Conservation (phyloP, 2,113 vertebrate species). For the Podarcis muralis region DNA sequence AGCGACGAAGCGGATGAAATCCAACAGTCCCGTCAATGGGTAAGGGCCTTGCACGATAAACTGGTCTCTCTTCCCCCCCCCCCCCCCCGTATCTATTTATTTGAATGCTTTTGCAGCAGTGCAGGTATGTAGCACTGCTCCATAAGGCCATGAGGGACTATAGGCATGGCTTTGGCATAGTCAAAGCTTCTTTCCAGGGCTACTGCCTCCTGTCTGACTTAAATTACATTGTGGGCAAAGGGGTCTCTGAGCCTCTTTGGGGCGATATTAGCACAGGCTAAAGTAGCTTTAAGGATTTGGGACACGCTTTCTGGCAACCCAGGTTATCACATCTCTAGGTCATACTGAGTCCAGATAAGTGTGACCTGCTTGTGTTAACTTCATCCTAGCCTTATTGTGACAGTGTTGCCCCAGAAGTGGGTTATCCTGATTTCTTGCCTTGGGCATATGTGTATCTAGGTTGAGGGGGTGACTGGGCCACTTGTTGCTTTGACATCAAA, state of each 20-base stretch:
- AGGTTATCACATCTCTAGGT: neutral
- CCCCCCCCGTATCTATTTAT: too few species aligned
- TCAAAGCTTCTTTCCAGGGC: neutral
- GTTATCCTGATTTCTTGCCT: neutral
- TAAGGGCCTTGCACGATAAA: slow-evolving; percentile 30
- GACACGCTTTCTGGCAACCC: neutral
- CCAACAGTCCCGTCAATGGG: slow-evolving; percentile 79
- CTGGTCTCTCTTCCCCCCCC: fast-evolving
- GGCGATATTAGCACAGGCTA: neutral
- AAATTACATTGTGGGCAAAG: neutral
- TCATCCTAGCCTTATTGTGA: neutral
- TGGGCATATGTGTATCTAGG: too few species aligned
- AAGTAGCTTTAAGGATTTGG: neutral
- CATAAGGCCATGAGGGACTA: neutral
- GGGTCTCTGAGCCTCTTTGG: neutral
- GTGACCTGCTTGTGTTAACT: neutral
- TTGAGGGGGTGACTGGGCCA: neutral
- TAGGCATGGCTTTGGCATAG: neutral
- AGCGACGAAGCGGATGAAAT: slow-evolving; percentile 66
- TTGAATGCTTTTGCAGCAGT: neutral
- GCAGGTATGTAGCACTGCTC: too few species aligned
- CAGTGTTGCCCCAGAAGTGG: neutral
- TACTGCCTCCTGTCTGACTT: neutral
- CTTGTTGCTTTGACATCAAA: fast-evolving
- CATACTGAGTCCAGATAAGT: too few species aligned